Evolutionary conservation across 1,140 invertebrate genomes (phyloP).

Genomic region (Eumaeus atala): DNA sequence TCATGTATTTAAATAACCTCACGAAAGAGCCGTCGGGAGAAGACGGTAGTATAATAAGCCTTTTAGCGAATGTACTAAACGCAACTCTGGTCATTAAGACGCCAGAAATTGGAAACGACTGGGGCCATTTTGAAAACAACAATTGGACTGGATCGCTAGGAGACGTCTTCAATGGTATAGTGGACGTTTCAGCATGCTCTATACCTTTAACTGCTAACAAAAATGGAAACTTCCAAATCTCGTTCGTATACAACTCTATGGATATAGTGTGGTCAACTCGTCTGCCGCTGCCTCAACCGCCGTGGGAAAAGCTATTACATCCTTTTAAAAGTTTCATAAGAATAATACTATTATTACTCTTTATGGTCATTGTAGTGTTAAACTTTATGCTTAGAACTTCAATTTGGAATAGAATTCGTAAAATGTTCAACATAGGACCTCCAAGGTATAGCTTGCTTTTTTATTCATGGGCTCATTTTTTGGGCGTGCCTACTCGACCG

Average conservation of each 20-base stretch:
- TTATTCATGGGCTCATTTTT: conserved; percentile 43
- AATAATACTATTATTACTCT: conserved; percentile 35
- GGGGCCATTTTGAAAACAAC: conserved; percentile 35
- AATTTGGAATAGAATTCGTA: conserved; percentile 28
- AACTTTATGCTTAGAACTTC: conserved; percentile 30
- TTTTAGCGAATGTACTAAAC: conserved; percentile 38
- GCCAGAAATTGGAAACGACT: conserved; percentile 26
- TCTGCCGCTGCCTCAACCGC: conserved; percentile 29
- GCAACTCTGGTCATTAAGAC: conserved; percentile 35
- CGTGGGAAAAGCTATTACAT: conserved; percentile 47
- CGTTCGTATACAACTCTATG: conserved; percentile 44
- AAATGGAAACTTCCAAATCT: conserved; percentile 51
- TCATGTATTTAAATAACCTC: conserved; percentile 39
- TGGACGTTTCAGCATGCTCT: conserved; percentile 37
- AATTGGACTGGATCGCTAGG: conserved; percentile 55
- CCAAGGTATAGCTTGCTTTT: conserved; percentile 38
- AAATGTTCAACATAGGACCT: conserved; percentile 28
- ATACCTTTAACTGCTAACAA: conserved; percentile 35
- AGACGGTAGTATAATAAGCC: conserved; percentile 40
- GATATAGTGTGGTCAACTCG: conserved; percentile 48
- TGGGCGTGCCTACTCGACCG: conserved; percentile 38
- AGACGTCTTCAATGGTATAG: conserved; percentile 36
- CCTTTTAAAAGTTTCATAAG: conserved; percentile 34
- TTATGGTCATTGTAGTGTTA: conserved; percentile 32
- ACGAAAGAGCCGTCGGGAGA: conserved; percentile 26